Evolutionary conservation across 2,888 invertebrate genomes (phyloP).

Genomic region (Dryocosmus kuriphilus): DNA sequence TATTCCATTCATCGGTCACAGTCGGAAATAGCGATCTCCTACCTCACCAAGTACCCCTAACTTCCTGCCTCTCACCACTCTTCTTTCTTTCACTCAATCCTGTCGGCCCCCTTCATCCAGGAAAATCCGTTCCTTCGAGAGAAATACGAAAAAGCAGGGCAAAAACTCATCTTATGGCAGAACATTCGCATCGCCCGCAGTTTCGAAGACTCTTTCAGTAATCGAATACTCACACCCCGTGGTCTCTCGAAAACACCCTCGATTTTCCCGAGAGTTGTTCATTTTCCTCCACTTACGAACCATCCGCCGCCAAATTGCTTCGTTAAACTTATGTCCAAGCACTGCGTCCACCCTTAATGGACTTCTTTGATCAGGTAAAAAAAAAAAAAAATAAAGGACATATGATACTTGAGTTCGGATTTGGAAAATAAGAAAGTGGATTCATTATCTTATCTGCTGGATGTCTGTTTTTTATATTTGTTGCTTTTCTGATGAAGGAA

Average conservation of each 20-base stretch:
- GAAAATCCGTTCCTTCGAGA: conserved; percentile 5
- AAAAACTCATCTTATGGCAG: conserved; percentile 13
- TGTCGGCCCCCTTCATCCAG: conserved; percentile 18
- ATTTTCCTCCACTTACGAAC: conserved; percentile 22
- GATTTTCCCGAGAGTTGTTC: background rate
- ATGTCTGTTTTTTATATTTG: background rate
- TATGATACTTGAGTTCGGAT: background rate
- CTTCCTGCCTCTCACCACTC: conserved; percentile 16
- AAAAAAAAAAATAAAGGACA: background rate
- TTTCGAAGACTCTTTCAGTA: conserved; percentile 14
- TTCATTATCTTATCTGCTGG: background rate
- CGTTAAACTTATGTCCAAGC: conserved; percentile 7
- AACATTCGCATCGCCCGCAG: conserved; percentile 6
- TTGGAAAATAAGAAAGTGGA: background rate
- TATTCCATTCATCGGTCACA: conserved; percentile 71
- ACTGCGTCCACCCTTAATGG: background rate
- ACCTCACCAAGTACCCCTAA: background rate
- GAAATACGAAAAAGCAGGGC: conserved; percentile 3
- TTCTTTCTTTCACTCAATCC: conserved; percentile 18
- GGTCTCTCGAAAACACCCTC: background rate
- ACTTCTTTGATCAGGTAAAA: background rate
- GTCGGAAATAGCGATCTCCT: conserved; percentile 49
- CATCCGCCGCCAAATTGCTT: conserved; percentile 25
- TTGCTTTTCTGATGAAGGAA: background rate
- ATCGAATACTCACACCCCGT: conserved; percentile 21